Conservation (phyloP, 2,113 vertebrate genomes). For the Hippolais icterina region DNA sequence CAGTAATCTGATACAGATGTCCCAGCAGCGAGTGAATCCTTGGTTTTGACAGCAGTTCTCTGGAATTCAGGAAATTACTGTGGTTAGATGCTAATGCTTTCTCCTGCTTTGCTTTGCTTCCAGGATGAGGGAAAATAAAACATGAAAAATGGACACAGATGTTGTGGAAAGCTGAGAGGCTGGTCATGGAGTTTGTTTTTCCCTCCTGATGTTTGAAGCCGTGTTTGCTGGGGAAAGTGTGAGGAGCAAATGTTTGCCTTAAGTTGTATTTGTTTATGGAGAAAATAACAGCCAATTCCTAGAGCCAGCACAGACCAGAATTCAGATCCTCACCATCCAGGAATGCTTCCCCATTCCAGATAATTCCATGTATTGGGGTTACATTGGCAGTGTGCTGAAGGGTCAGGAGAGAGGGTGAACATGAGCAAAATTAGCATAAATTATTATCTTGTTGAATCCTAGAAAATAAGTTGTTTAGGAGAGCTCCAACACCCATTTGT, state of each 20-base stretch:
- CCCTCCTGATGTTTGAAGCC: not conserved
- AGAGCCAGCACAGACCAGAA: not conserved
- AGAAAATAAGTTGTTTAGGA: not conserved
- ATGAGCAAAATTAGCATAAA: not conserved
- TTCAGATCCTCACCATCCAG: not conserved
- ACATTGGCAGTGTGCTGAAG: not conserved
- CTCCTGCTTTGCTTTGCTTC: slow-evolving; percentile 7
- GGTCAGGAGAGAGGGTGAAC: not conserved
- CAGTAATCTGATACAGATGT: slow-evolving; percentile 49
- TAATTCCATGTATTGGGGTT: not conserved
- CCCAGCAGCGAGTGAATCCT: not conserved
- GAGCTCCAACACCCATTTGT: not conserved
- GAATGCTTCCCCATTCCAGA: not conserved
- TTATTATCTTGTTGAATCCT: not conserved
- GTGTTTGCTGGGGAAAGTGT: not conserved
- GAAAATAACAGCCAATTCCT: not conserved
- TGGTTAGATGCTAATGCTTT: slow-evolving; percentile 33
- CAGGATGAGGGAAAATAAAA: slow-evolving; percentile 1
- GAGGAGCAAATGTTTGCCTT: not conserved
- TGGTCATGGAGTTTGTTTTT: not conserved
- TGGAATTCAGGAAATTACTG: slow-evolving; percentile 55
- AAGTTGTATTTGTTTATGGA: not conserved
- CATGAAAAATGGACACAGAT: not conserved
- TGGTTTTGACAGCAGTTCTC: slow-evolving; percentile 32
- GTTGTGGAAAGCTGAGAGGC: not conserved